These are phyloP conservation scores for Mesaphorura yosii DNA, from an alignment of 1,140 invertebrate genomes.

Conservation along the genomic window DNA sequence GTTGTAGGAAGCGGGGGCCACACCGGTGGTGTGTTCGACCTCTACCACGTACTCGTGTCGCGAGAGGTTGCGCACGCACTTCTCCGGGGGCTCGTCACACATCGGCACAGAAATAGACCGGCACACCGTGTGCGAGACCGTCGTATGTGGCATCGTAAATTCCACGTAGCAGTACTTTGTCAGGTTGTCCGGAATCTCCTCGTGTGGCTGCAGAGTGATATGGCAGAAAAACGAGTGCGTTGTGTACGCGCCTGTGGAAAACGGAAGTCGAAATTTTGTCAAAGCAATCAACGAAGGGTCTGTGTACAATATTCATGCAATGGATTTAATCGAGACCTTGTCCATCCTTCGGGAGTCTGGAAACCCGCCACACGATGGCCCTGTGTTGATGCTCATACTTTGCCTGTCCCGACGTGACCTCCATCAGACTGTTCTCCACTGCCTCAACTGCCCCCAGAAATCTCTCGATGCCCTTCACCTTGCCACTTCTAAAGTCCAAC, in stretches of 20 bases:
- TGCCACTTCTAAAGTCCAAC: conserved; percentile 57
- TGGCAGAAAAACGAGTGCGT: conserved; percentile 86
- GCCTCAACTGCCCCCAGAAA: conserved; percentile 85
- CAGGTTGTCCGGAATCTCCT: conserved; percentile 88
- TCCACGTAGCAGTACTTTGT: conserved; percentile 81
- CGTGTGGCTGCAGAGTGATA: conserved; percentile 88
- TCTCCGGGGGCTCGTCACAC: conserved; percentile 89
- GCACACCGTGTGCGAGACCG: conserved; percentile 91
- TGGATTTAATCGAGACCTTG: conserved; percentile 57
- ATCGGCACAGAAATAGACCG: conserved; percentile 84
- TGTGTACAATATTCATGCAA: not conserved
- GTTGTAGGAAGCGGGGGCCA: conserved; percentile 25
- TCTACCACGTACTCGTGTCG: conserved; percentile 71
- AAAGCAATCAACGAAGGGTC: not conserved
- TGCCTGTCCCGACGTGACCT: conserved; percentile 93
- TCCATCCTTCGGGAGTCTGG: conserved; percentile 87
- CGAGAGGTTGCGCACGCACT: conserved; percentile 94
- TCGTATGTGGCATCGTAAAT: conserved; percentile 97
- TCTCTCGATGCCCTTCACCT: conserved; percentile 86
- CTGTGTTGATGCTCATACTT: conserved; percentile 98
- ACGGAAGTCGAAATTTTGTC: conserved; percentile 33
- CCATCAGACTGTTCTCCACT: conserved; percentile 84
- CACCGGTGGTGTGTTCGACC: conserved; percentile 25
- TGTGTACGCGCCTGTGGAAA: conserved; percentile 89
- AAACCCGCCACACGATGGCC: conserved; percentile 95